phyloP scores from a whole-genome alignment of 2,888 invertebrate genomes.

The Acanthopleura granulata region DNA sequence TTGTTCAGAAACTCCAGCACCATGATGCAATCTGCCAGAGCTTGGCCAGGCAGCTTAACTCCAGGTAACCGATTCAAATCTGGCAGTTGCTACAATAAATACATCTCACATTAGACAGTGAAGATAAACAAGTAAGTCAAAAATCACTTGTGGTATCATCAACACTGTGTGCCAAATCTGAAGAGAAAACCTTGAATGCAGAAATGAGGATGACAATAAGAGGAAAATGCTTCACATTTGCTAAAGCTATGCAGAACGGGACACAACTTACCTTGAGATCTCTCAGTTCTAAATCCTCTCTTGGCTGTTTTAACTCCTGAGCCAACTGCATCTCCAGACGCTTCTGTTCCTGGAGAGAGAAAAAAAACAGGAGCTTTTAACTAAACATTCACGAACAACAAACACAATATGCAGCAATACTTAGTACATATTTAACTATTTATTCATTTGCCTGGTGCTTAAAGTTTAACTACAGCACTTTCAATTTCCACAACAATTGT shows the following conservation, averaged over 20 bases:
- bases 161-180: background rate
- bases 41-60: constrained; percentile 85
- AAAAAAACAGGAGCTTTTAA: background rate
- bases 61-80: constrained; percentile 82
- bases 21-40: constrained; percentile 93
- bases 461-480: too few species aligned
- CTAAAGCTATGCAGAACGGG: background rate
- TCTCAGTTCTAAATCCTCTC: constrained; percentile 89
- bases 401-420: background rate
- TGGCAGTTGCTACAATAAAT: constrained; percentile 67
- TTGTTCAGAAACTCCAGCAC: constrained; percentile 97
- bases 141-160: background rate
- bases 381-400: too few species aligned
- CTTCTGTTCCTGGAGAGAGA: constrained; percentile 74
- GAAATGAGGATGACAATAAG: background rate
- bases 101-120: background rate
- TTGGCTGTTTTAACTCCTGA: constrained; percentile 85
- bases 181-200: background rate
- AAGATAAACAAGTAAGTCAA: background rate
- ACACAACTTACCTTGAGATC: constrained; percentile 65
- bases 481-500: too few species aligned
- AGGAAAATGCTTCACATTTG: background rate
- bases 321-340: constrained; percentile 78
- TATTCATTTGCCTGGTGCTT: too few species aligned
- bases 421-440: too few species aligned